phyloP scores from a whole-genome alignment of 2,797 vertebrate species.

The Protosalanx chinensis region DNA sequence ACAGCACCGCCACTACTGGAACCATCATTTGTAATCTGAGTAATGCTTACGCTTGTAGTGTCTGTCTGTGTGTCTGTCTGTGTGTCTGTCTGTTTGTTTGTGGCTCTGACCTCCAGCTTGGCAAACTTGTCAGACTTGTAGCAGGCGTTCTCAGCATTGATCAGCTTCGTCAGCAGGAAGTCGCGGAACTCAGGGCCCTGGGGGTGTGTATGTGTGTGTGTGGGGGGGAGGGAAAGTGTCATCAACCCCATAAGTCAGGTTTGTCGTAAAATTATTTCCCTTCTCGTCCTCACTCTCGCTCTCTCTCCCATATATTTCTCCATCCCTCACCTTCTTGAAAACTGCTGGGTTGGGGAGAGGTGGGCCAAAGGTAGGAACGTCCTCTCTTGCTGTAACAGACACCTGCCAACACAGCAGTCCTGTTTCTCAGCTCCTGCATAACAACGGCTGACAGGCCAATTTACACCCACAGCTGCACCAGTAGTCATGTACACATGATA shows the following conservation, averaged over 20 bases:
- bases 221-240: conserved; percentile 22
- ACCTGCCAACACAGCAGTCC: conserved; percentile 71
- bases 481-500: not conserved
- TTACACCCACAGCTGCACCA: not conserved
- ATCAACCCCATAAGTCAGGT: conserved; percentile 27
- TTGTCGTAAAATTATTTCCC: conserved; percentile 13
- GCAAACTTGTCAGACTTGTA: conserved; percentile 99
- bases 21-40: not conserved
- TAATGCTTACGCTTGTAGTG: not conserved
- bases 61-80: not conserved
- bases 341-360: conserved; percentile 87
- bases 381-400: conserved; percentile 92
- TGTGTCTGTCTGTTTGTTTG: not conserved
- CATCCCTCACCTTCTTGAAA: conserved; percentile 85
- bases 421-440: not conserved
- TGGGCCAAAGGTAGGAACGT: conserved; percentile 89
- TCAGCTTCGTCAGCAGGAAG: conserved; percentile 95
- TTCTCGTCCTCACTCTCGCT: not conserved
- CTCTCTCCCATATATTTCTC: conserved; percentile 15
- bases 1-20: conserved; percentile 2
- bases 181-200: conserved; percentile 92
- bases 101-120: conserved; percentile 88
- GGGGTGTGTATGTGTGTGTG: not conserved
- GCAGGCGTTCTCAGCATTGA: conserved; percentile 94
- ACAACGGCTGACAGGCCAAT: not conserved